These are phyloP conservation scores for Sparidentex hasta DNA, from an alignment of 2,797 vertebrate species.

Conservation along the genomic window DNA sequence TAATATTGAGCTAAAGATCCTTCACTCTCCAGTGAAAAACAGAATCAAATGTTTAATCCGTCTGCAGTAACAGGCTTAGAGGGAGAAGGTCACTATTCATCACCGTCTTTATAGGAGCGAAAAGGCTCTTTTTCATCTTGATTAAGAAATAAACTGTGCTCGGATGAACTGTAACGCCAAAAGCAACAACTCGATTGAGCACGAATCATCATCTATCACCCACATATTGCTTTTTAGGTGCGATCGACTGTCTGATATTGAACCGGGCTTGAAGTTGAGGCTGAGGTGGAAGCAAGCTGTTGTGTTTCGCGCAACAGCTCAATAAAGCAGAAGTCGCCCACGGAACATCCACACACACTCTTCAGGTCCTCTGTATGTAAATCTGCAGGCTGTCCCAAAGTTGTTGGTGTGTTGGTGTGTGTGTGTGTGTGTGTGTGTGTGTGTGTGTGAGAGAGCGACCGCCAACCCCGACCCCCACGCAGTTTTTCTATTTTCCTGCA, in stretches of 20 bases:
- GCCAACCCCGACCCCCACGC: constrained; percentile 24
- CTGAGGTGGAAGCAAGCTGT: constrained; percentile 26
- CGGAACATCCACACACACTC: constrained; percentile 37
- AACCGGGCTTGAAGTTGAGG: constrained; percentile 37
- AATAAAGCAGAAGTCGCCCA: constrained; percentile 27
- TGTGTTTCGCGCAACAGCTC: not conserved
- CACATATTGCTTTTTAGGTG: constrained; percentile 49
- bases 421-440: no score
- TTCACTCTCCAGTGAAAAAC: constrained; percentile 36
- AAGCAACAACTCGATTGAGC: constrained; percentile 46
- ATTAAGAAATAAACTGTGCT: constrained; percentile 48
- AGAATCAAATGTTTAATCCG: constrained; percentile 43
- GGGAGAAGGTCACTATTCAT: constrained; percentile 37
- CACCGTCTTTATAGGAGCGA: constrained; percentile 24
- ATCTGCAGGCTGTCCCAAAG: constrained; percentile 20
- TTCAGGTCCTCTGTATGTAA: constrained; percentile 32
- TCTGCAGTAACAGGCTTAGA: constrained; percentile 55
- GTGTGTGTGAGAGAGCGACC: constrained; percentile 22
- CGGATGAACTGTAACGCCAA: constrained; percentile 38
- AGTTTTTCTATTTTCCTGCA: constrained; percentile 53
- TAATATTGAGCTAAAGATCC: constrained; percentile 63
- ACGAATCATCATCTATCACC: constrained; percentile 48
- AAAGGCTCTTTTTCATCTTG: constrained; percentile 33
- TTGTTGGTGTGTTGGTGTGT: constrained; percentile 17
- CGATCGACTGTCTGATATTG: constrained; percentile 37